Evolutionary conservation across 92 coral and sea anemone species (phyloP), one percentile per base, ranked within the genome.

Genomic region (Heliopora coerulea): DNA sequence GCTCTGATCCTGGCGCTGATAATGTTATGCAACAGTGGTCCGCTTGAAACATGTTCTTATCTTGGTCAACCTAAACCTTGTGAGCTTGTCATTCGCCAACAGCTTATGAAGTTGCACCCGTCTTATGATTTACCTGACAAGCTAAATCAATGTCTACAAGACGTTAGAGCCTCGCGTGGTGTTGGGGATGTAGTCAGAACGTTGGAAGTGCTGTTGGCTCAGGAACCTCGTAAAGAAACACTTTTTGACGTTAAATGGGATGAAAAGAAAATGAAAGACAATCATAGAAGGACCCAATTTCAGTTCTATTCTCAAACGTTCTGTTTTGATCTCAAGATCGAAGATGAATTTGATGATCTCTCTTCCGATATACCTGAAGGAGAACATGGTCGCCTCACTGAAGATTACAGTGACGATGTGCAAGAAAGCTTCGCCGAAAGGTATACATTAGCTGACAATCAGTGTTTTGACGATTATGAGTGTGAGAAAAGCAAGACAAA

Each of bases 1-100:
- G 83, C 80, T 2, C 75, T 93, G 61, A 69, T 93, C 31, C 82
- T 93, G 15, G 85, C 83, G 8, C 68, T 93, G 46, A 88, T 89
- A 39, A 87, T 93, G 96, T 62, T 93, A 52, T 91, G 90, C 58
- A 93, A 93, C 78, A 85, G 91, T 74, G 98, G 88, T 52, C n/a
- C n/a, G n/a, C n/a, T n/a, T n/a, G n/a, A n/a, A n/a, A n/a, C n/a
- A n/a, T n/a, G n/a, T n/a, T n/a, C n/a, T n/a, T n/a, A n/a, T n/a
- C 79, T 79, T n/a, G 85, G 84, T 27, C 78, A 90, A 25, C 81
- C 96, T 14, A 54, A 40, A 9, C 19, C 32, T 24, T 54, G 79
- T 60, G 87, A 91, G 26, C 31, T 35, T 0, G 19, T 68, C 23
- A 72, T 91, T 29, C 83, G 89, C 1, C 46, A 50, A 29, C 59